Conservation (phyloP, 2,888 invertebrate genomes). For the Netelia melanura region DNA sequence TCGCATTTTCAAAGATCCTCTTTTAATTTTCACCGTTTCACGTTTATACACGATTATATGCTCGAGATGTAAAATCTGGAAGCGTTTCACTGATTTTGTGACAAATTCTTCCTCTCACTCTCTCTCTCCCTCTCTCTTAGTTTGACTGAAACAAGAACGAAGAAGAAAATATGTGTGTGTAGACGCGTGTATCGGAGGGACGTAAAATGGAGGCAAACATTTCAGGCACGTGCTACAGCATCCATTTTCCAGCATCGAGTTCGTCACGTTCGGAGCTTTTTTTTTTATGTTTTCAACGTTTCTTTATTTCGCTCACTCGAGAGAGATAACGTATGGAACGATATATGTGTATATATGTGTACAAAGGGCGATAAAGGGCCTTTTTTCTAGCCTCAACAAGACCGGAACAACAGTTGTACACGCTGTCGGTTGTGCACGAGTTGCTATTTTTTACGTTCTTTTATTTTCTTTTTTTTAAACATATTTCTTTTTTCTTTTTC, state of each 20-base stretch:
- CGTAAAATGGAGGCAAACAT: neutral
- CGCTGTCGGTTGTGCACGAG: neutral
- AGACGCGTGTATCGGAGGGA: neutral
- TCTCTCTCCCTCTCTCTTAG: neutral
- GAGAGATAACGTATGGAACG: neutral
- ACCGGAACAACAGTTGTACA: neutral
- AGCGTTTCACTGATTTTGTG: neutral
- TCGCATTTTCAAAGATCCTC: neutral
- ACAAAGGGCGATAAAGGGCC: too few relatives aligned
- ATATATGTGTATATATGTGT: neutral
- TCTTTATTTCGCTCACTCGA: slow-evolving; percentile 1
- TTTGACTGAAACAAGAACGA: neutral
- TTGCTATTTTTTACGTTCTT: neutral
- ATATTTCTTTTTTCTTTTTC: neutral
- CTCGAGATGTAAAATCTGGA: neutral
- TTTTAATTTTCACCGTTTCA: neutral
- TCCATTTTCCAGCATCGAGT: neutral
- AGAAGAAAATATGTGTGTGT: neutral
- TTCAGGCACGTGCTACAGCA: neutral
- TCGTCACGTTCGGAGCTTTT: slow-evolving; percentile 27
- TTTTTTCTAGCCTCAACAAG: too few relatives aligned
- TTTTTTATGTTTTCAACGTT: slow-evolving; percentile 6
- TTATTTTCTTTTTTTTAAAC: neutral
- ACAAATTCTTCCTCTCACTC: neutral
- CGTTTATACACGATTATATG: neutral